phyloP scores from a whole-genome alignment of 2,888 invertebrate genomes.

The Lithosia quadra region DNA sequence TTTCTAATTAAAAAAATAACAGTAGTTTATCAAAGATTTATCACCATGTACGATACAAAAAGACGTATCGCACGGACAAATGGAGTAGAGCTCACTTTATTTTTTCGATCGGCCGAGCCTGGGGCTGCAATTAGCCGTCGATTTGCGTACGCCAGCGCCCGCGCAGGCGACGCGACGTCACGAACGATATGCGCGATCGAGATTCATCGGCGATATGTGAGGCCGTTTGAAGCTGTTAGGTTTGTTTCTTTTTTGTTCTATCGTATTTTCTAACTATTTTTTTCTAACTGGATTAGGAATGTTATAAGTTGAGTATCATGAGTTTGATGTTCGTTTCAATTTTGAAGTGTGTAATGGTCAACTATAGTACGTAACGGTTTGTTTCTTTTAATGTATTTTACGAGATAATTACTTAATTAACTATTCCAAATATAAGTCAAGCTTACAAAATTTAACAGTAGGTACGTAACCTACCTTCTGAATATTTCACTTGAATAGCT shows the following conservation, averaged over 20 bases:
- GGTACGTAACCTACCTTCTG: no score
- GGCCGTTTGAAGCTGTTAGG: conserved; percentile 24
- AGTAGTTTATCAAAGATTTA: conserved; percentile 10
- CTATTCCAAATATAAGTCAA: no score
- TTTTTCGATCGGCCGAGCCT: conserved; percentile 59
- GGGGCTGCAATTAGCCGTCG: conserved; percentile 73
- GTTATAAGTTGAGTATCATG: neutral
- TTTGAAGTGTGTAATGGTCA: no score
- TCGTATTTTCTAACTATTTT: neutral
- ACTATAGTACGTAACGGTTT: no score
- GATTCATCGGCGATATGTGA: conserved; percentile 46
- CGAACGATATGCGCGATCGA: conserved; percentile 52
- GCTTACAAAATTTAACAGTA: no score
- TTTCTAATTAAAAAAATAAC: conserved; percentile 16
- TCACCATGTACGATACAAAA: conserved; percentile 1
- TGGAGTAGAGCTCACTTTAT: conserved; percentile 48
- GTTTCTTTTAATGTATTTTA: no score
- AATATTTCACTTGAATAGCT: no score
- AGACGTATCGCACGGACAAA: conserved; percentile 51
- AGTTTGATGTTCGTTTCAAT: neutral
- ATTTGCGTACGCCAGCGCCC: conserved; percentile 72
- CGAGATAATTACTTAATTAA: no score
- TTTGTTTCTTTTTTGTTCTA: conserved; percentile 7
- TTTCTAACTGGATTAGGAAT: neutral
- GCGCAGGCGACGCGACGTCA: conserved; percentile 50